These are phyloP conservation scores for Lethrus apterus DNA, from an alignment of 1,140 invertebrate genomes.

Conservation along the genomic window DNA sequence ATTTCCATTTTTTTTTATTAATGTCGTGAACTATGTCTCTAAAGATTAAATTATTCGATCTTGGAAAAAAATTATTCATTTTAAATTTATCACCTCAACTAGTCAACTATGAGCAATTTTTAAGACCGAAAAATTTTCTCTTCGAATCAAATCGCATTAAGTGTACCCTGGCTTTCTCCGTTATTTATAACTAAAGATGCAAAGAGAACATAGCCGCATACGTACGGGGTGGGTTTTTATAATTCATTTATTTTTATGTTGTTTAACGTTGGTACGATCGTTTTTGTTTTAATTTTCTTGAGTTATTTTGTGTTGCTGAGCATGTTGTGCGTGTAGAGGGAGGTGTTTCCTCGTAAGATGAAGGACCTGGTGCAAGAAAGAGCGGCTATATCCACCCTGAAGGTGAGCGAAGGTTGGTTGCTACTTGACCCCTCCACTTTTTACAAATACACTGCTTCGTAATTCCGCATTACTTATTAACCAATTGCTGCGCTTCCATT, in stretches of 20 bases:
- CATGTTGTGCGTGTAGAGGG: conserved; percentile 44
- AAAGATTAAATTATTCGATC: conserved; percentile 1
- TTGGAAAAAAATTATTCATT: no score
- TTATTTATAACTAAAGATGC: no score
- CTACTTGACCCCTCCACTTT: conserved; percentile 22
- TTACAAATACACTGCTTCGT: conserved; percentile 1
- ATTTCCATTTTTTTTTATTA: conserved; percentile 4
- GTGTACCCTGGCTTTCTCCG: no score
- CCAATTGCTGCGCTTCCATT: no score
- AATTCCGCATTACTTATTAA: conserved; percentile 5
- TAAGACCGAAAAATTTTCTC: no score
- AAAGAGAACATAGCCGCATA: no score
- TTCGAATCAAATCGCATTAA: no score
- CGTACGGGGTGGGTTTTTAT: no score
- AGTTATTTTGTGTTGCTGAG: conserved; percentile 35
- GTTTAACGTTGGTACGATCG: no score
- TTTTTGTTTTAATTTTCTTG: conserved; percentile 18
- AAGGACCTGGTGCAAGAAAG: conserved; percentile 55
- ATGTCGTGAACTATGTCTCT: neutral
- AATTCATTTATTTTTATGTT: no score
- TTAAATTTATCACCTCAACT: no score
- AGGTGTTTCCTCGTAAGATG: conserved; percentile 65
- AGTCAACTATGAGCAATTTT: no score
- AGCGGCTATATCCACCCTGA: conserved; percentile 24
- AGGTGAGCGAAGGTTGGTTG: conserved; percentile 37